These are phyloP conservation scores for Vireo altiloquus DNA, from an alignment of 2,113 vertebrate species.

Conservation along the genomic window DNA sequence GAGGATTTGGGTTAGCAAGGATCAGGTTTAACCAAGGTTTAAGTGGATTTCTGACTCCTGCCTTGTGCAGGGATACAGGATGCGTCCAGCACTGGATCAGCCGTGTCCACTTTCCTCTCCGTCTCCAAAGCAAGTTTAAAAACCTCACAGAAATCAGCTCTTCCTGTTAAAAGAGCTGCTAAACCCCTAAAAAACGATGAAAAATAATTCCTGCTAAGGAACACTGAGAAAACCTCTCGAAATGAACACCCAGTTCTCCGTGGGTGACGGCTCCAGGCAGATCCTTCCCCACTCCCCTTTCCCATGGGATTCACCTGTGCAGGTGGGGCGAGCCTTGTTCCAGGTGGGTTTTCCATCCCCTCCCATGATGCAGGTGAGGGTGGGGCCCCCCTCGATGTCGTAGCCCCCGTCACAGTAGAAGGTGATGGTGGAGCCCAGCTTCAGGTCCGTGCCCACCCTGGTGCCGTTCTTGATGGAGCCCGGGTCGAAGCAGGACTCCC, in stretches of 20 bases:
- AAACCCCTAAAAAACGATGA: fast-evolving
- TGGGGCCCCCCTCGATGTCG: conserved; percentile 85
- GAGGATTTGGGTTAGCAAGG: neutral
- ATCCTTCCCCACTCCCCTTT: fast-evolving
- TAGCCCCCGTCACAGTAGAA: conserved; percentile 95
- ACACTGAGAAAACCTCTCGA: fast-evolving
- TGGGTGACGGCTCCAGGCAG: fast-evolving
- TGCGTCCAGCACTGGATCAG: neutral
- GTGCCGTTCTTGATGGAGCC: conserved; percentile 90
- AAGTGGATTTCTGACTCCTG: neutral
- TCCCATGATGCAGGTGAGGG: conserved; percentile 91
- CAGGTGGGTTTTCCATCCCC: conserved; percentile 90
- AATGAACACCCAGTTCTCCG: fast-evolving
- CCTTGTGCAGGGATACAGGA: neutral
- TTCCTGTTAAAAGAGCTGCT: neutral
- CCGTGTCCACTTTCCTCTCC: fast-evolving
- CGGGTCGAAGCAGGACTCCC: conserved; percentile 96
- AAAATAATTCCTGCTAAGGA: fast-evolving
- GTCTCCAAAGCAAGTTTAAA: neutral
- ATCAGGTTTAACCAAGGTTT: neutral
- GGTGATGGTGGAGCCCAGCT: conserved; percentile 89
- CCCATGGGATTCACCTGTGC: conserved; percentile 77
- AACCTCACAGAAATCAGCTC: neutral
- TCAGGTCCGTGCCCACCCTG: conserved; percentile 85
- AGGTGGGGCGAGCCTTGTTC: conserved; percentile 89